These are phyloP conservation scores for Ephialtes manifestator DNA, from an alignment of 2,888 invertebrate species.

Conservation along the genomic window DNA sequence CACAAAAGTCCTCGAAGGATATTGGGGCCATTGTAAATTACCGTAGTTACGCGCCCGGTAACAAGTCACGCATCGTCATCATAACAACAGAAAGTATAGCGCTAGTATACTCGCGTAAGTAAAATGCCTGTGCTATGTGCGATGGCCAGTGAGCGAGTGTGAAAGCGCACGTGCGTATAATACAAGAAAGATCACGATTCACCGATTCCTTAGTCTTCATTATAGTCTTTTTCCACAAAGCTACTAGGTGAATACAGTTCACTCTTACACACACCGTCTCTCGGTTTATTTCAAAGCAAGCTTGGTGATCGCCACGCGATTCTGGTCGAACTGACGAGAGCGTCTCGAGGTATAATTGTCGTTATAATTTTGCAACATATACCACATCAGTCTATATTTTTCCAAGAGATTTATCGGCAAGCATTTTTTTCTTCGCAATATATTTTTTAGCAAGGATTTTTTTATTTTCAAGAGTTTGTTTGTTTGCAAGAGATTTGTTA, in stretches of 20 bases:
- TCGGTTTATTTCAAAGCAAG: neutral
- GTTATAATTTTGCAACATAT: too few species aligned
- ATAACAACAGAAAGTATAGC: slow-evolving; percentile 53
- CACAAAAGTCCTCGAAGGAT: slow-evolving; percentile 15
- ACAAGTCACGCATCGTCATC: slow-evolving; percentile 54
- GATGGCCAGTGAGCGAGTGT: slow-evolving; percentile 12
- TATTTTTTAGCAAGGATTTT: too few species aligned
- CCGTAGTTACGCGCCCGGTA: slow-evolving; percentile 52
- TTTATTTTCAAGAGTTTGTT: too few species aligned
- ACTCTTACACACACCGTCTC: neutral
- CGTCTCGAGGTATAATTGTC: too few species aligned
- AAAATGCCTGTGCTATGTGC: slow-evolving; percentile 2
- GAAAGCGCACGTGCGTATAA: slow-evolving; percentile 30
- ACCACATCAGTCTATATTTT: too few species aligned
- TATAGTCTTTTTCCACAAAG: neutral
- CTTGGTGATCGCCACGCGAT: neutral
- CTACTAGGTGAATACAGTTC: neutral
- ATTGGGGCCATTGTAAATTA: slow-evolving; percentile 58
- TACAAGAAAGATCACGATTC: slow-evolving; percentile 15
- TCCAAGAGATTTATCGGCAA: too few species aligned
- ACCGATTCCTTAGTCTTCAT: slow-evolving; percentile 14
- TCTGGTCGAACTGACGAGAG: too few species aligned
- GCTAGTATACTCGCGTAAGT: neutral
- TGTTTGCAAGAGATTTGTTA: too few species aligned
- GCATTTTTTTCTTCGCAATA: too few species aligned